Evolutionary conservation across 2,797 vertebrate genomes (phyloP).

Genomic region (Enteromius trimaculatus): DNA sequence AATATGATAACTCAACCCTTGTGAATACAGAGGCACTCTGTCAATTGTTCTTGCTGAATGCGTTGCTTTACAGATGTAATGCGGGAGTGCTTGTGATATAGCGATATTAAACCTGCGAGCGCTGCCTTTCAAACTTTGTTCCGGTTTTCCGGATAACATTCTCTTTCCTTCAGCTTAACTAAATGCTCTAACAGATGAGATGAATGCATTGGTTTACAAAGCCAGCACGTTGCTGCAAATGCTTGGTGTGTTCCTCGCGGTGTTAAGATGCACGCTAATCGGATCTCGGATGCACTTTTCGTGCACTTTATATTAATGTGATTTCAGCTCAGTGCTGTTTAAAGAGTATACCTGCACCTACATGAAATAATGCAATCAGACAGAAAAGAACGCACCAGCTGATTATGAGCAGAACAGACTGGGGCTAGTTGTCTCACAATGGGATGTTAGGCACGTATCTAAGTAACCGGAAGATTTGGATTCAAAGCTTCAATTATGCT

Average conservation of each 20-base stretch:
- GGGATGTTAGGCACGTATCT: background rate
- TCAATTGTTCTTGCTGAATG: slow-evolving; percentile 60
- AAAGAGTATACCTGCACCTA: slow-evolving; percentile 31
- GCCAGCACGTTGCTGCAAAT: slow-evolving; percentile 32
- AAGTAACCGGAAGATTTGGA: background rate
- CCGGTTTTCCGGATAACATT: slow-evolving; percentile 57
- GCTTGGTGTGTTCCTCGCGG: slow-evolving; percentile 22
- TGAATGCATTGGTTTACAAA: slow-evolving; percentile 45
- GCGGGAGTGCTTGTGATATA: slow-evolving; percentile 55
- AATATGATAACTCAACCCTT: slow-evolving; percentile 65
- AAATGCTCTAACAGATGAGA: slow-evolving; percentile 53
- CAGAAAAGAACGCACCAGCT: slow-evolving; percentile 10
- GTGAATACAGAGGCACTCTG: slow-evolving; percentile 62
- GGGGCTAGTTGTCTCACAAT: background rate
- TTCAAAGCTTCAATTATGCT: background rate
- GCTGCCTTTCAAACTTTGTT: slow-evolving; percentile 57
- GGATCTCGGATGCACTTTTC: slow-evolving; percentile 36
- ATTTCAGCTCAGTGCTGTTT: slow-evolving; percentile 31
- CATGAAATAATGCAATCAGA: slow-evolving; percentile 23
- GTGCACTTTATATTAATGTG: slow-evolving; percentile 47
- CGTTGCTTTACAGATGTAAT: slow-evolving; percentile 59
- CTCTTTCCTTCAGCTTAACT: slow-evolving; percentile 58
- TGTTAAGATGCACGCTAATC: slow-evolving; percentile 38
- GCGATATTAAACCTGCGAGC: slow-evolving; percentile 61
- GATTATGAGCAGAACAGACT: background rate